Conservation (phyloP, 1,140 invertebrate genomes). For the Anadara kagoshimensis region DNA sequence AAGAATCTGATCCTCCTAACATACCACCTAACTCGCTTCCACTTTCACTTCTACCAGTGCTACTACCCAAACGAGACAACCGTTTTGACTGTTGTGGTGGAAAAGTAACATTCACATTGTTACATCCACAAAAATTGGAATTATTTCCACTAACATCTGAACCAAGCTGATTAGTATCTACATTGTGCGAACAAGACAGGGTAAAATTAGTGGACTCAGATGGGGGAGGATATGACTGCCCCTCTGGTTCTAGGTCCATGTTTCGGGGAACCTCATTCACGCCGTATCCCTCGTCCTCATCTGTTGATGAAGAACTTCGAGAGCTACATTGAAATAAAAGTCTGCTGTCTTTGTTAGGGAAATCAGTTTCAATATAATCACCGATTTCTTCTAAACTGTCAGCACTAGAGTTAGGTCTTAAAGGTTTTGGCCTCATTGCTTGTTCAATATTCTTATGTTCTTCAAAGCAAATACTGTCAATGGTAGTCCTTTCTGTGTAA, state of each 20-base stretch:
- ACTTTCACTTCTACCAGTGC: conserved; percentile 25
- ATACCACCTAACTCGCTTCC: conserved; percentile 31
- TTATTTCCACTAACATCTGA: not conserved
- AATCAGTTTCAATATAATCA: conserved; percentile 69
- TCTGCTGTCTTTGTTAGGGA: conserved; percentile 56
- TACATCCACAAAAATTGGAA: no score
- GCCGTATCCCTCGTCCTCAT: conserved; percentile 47
- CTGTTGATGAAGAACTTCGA: conserved; percentile 52
- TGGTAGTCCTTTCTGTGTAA: no score
- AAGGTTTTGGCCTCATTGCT: no score
- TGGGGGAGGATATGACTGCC: conserved; percentile 24
- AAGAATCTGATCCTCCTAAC: conserved; percentile 32
- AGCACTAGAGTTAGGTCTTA: conserved; percentile 18
- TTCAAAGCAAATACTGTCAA: no score
- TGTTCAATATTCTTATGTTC: no score
- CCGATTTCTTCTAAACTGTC: conserved; percentile 63
- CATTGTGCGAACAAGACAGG: conserved; percentile 7
- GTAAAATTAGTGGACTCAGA: conserved; percentile 1
- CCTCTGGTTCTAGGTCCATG: conserved; percentile 17
- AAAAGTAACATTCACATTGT: no score
- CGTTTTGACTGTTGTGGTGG: not conserved
- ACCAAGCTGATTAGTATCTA: not conserved
- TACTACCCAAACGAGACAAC: conserved; percentile 19
- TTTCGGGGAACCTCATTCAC: conserved; percentile 23
- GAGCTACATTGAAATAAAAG: conserved; percentile 62